Base-by-base conservation (phyloP, 2,113 vertebrate genomes). In the Eira barbara region DNA sequence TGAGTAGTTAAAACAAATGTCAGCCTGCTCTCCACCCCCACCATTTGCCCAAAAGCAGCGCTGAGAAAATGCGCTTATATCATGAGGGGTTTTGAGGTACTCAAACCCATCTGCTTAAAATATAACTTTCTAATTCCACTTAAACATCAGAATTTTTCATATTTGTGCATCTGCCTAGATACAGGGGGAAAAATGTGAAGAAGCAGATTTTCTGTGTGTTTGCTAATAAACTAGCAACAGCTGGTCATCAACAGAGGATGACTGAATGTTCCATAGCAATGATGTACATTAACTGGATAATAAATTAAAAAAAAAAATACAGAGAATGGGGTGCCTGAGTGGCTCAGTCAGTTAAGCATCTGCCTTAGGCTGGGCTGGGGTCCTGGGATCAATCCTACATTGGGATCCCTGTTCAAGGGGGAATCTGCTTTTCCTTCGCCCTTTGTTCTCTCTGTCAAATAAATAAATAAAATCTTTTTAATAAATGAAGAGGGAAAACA, bases 101-200 rank as follows among this genome's bases (percentile, higher is more conserved):
- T 65, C 79, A 81, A 79, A 39, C 47, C 31, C 21, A 11, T 73
- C 39, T 92, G 71, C 63, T 71, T 73, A 61, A 96, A 96, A 92
- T 12, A 49, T 7, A 89, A 91, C 83, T 59, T 93, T 93, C 82
- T 78, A 78, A 95, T 76, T 95, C 63, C 71, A 71, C 52, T 93
- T 89, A 76, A 88, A 87, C 27, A 89, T 18, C 63, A 93, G n/a
- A 91, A 59, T 49, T 65, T 69, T 93, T 91, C 78, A n/a, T 47
- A 94, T 39, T 52, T 79, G 21, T 89, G 25, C 4, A 92, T 83
- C 59, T 78, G 42, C 47, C 49, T 45, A 59, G 45, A 31, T 3
- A 73, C 2, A 83, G 69, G 7, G 52, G 42, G 52, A 92, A 79
- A 73, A 67, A 94, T 27, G 7, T 63, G 45, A 91, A 80, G 67